Base-by-base conservation (phyloP, 2,113 vertebrate genomes). In the Arizona elegans region DNA sequence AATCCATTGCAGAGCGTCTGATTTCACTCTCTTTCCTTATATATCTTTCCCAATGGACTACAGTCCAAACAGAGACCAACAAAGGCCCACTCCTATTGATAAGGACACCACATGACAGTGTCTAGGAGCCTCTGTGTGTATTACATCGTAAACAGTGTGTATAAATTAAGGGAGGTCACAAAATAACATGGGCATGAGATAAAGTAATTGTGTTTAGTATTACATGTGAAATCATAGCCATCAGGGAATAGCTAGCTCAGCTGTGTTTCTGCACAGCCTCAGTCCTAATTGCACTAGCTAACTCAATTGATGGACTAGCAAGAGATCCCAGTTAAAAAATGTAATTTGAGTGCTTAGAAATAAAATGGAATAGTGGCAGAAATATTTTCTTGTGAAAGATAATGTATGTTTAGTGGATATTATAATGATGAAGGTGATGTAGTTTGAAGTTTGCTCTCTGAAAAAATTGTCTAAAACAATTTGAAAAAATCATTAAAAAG, bases 141-240 rank as follows among this genome's bases (percentile, higher is more conserved):
- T 86, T 86, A 47, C 24, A 50, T 38, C 53, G 21, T 86, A 19
- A 52, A 47, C 43, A 6, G 23, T 50, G 29, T 92, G 87, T 90
- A 12, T 89, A 58, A 56, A 86, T 86, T 93, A 86, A 92, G 43
- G 58, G 58, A 92, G 65, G 88, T 86, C 54, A 52, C 54, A 90
- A 86, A 58, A 92, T 81, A 26, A 47, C 26, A 47, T 33, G 26
- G 13, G 50, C n/a, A 56, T 85, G 53, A 54, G 53, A 81, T 26
- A 89, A 85, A 54, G 55, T 12, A 89, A 54, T 89, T 89, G 54
- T 89, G 65, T 89, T 81, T 38, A 54, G 65, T 85, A 29, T 85
- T 70, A 81, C 24, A 58, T n/a, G 88, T 15, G 17, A 24, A 50
- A 23, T 23, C 15, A 52, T 52, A 43, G 92, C 43, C 26, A 89